phyloP scores from a whole-genome alignment of 2,888 invertebrate genomes.

The Prionchulus punctatus region DNA sequence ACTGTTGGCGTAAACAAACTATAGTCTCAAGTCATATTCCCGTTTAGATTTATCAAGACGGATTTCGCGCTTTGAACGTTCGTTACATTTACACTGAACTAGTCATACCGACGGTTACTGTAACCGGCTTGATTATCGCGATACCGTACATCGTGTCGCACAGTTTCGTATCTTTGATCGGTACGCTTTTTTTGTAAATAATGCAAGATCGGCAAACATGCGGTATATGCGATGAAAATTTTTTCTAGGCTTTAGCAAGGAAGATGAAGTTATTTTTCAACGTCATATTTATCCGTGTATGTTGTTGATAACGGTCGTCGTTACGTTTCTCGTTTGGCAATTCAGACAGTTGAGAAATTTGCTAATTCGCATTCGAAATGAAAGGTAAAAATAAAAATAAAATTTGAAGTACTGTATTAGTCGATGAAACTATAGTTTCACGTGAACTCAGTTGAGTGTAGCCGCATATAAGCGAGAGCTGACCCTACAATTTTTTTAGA shows the following conservation, averaged over 20 bases:
- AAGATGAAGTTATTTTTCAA: constrained; percentile 53
- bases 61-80: constrained; percentile 76
- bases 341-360: constrained; percentile 78
- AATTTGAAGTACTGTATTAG: too few species aligned
- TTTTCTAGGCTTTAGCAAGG: constrained; percentile 33
- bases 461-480: too few species aligned
- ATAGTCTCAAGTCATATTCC: neutral
- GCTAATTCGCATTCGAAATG: constrained; percentile 96
- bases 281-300: constrained; percentile 76
- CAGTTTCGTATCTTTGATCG: constrained; percentile 30
- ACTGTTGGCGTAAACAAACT: neutral
- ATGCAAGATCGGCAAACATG: neutral
- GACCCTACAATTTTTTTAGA: constrained; percentile 34
- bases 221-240: neutral
- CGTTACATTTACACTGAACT: constrained; percentile 65
- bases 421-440: too few species aligned
- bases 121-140: constrained; percentile 71
- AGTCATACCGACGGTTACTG: constrained; percentile 71
- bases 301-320: constrained; percentile 51
- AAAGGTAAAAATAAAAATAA: too few species aligned
- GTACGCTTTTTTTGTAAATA: constrained; percentile 21
- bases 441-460: too few species aligned
- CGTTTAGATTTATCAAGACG: constrained; percentile 62
- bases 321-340: constrained; percentile 61
- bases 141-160: constrained; percentile 80